phyloP scores from a whole-genome alignment of 2,113 vertebrate genomes.

The Phalacrocorax pelagicus region DNA sequence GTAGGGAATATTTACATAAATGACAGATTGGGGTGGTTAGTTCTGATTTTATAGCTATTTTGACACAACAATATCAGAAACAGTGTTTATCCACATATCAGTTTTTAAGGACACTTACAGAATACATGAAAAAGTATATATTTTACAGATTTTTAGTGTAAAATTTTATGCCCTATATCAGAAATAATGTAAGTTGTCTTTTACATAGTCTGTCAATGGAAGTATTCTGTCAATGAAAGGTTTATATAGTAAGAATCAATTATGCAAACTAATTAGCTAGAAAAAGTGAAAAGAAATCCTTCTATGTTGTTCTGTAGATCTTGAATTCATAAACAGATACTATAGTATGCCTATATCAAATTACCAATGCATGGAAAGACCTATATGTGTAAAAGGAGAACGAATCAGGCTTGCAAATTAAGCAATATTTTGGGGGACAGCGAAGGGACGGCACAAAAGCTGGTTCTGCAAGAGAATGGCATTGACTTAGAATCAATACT shows the following conservation, averaged over 20 bases:
- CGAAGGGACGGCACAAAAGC: neutral
- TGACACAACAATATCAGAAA: neutral
- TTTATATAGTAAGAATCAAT: neutral
- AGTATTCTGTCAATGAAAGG: neutral
- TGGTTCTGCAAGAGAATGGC: neutral
- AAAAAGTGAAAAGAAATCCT: neutral
- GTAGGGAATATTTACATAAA: neutral
- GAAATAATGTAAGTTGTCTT: neutral
- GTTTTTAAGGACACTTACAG: neutral
- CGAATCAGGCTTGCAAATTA: neutral
- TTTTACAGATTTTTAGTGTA: neutral
- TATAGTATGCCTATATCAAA: neutral
- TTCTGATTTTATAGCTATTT: neutral
- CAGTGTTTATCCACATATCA: neutral
- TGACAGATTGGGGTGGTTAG: neutral
- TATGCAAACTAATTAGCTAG: neutral
- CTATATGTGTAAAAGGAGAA: neutral
- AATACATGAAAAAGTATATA: neutral
- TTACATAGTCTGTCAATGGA: neutral
- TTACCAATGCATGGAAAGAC: neutral
- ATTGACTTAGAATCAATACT: neutral
- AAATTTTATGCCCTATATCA: neutral
- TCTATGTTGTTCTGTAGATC: neutral
- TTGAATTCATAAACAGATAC: neutral
- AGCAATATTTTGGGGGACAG: neutral